These are phyloP conservation scores for Calcarius lapponicus DNA, from an alignment of 2,797 vertebrate genomes.

Conservation along the genomic window DNA sequence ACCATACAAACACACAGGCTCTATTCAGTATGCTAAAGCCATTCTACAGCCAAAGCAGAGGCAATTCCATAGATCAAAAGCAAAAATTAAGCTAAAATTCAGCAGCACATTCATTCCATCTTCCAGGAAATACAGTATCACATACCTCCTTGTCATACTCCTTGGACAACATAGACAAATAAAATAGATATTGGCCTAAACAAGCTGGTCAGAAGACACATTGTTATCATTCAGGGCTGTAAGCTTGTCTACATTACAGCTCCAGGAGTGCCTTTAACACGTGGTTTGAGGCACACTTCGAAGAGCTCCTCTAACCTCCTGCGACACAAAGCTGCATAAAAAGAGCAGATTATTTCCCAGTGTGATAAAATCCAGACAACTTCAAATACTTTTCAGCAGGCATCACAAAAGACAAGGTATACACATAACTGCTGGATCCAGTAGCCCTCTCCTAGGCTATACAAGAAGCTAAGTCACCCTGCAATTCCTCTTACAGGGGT, in stretches of 20 bases:
- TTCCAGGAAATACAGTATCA: conserved; percentile 27
- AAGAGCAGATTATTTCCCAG: neutral
- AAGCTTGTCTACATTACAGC: neutral
- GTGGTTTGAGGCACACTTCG: neutral
- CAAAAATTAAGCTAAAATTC: conserved; percentile 18
- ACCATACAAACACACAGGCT: neutral
- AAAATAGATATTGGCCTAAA: conserved; percentile 62
- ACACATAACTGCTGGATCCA: neutral
- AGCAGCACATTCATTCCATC: conserved; percentile 27
- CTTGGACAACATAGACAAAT: conserved; percentile 59
- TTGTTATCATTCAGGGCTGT: neutral
- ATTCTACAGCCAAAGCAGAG: conserved; percentile 20
- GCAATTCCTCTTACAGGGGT: neutral
- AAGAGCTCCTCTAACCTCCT: conserved; percentile 11
- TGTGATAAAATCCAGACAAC: neutral
- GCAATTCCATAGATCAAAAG: neutral
- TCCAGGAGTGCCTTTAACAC: neutral
- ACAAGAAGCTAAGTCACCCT: neutral
- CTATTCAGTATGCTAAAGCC: neutral
- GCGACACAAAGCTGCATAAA: neutral
- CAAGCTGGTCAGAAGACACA: conserved; percentile 34
- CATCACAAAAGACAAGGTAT: neutral
- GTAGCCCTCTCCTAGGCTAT: neutral
- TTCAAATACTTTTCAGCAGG: neutral
- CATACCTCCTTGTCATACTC: conserved; percentile 57